Base-by-base conservation (phyloP, 2,888 invertebrate genomes). In the Coleophora flavipennella region DNA sequence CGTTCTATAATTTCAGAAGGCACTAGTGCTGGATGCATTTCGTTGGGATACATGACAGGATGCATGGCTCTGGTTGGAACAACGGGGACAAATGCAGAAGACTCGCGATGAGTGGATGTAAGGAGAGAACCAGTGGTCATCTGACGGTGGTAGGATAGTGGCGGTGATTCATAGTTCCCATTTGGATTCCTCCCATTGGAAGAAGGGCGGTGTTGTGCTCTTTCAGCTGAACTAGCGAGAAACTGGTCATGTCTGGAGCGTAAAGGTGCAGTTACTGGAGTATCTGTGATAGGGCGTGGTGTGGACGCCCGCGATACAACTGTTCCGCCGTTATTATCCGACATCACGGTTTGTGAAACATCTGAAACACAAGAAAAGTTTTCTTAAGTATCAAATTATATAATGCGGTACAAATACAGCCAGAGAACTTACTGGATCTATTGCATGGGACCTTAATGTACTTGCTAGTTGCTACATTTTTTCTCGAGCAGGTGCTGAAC, bases 1-100 rank as follows among this genome's bases (percentile, higher is more conserved):
- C 87, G 67, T 50, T 86, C 87, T 35, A 88, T 80, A 37, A 85
- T 85, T 60, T 90, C 89, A 10, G 87, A 73, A 3, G 86, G 86
- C 49, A 89, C 86, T 20, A 92, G 58, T 10, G 88, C 86, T 28
- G 92, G 89, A 56, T 91, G 91, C 69, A 91, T 88, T 55, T 91
- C 91, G 35, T 89, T 88, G 0, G 91, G 88, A 57, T 91, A 92
- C 26, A 92, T 86, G 13, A 91, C 89, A 20, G 91, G 88, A 48
- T 92, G 91, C 57, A 93, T 87, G 41, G 87, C 88, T 55, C 94
- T 86, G 33, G 92, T 91, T 9, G 95, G 95, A 41, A 95, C 91
- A 38, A 95, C 95, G 27, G 95, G 94, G 38, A 94, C 94, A 70
- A 95, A 95, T 1, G 95, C 95, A 10, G 94, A 94, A 8, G 92